Conservation (phyloP, 2,797 vertebrate genomes). For the Limnodromus scolopaceus region DNA sequence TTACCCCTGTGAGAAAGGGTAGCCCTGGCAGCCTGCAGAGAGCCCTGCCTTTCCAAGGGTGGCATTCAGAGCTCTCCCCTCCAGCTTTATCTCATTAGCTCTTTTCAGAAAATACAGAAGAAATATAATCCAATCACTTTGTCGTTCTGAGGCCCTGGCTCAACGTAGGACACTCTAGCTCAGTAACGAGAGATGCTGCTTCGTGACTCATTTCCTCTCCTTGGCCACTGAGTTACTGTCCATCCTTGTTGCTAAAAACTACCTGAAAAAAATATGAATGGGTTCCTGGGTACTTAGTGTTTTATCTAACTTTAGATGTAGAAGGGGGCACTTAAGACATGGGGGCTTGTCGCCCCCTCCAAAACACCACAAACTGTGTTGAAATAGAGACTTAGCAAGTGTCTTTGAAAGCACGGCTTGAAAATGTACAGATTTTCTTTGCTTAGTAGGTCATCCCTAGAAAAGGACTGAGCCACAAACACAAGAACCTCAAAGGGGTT, state of each 20-base stretch:
- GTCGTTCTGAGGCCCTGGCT: slow-evolving; percentile 22
- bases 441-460: neutral
- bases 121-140: slow-evolving; percentile 2
- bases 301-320: neutral
- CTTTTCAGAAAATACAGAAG: slow-evolving; percentile 28
- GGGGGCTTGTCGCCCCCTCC: neutral
- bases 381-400: neutral
- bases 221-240: slow-evolving; percentile 59
- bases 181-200: neutral
- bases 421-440: neutral
- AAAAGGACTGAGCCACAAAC: neutral
- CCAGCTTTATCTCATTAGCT: slow-evolving; percentile 7
- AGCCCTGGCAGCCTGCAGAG: rapidly evolving
- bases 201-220: slow-evolving; percentile 73
- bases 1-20: neutral
- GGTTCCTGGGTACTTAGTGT: neutral
- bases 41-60: neutral
- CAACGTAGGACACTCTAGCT: slow-evolving; percentile 1
- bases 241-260: slow-evolving; percentile 12
- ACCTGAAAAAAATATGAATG: slow-evolving; percentile 23
- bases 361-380: neutral
- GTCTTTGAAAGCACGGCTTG: neutral
- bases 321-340: neutral
- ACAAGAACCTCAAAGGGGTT: neutral
- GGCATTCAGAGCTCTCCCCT: neutral